Evolutionary conservation across 2,888 invertebrate genomes (phyloP).

Genomic region (Apodemia duryi): DNA sequence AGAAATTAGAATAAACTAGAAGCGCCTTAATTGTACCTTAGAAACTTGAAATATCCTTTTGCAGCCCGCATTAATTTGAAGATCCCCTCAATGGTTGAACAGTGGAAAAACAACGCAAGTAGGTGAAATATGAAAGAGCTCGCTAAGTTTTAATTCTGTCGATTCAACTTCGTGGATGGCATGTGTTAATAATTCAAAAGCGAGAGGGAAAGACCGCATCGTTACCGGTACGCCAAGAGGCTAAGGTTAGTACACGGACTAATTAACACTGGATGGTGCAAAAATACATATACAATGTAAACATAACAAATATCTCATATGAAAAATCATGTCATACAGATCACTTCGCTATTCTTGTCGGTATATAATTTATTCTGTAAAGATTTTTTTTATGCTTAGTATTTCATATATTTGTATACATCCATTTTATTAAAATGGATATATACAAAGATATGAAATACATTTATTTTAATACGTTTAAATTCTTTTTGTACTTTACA

Average conservation of each 20-base stretch:
- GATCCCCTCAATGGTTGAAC: constrained; percentile 35
- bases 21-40: constrained; percentile 15
- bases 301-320: too few species aligned
- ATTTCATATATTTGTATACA: too few species aligned
- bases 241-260: constrained; percentile 6
- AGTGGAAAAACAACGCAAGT: constrained; percentile 41
- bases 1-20: constrained; percentile 5
- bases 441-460: too few species aligned
- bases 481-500: too few species aligned
- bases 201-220: constrained; percentile 52
- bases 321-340: too few species aligned
- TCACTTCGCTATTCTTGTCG: too few species aligned
- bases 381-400: too few species aligned
- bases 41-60: constrained; percentile 22
- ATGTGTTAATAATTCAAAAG: constrained; percentile 65
- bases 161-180: constrained; percentile 70
- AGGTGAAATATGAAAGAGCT: constrained; percentile 65
- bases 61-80: constrained; percentile 35
- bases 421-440: too few species aligned
- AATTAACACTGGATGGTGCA: not conserved
- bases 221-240: constrained; percentile 39
- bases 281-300: not conserved
- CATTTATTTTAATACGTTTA: too few species aligned
- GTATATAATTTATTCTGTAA: too few species aligned
- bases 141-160: constrained; percentile 69